Evolutionary conservation across 2,797 vertebrate species (phyloP), one percentile per base, ranked within the genome.

Genomic region (Jordanella pulchra): DNA sequence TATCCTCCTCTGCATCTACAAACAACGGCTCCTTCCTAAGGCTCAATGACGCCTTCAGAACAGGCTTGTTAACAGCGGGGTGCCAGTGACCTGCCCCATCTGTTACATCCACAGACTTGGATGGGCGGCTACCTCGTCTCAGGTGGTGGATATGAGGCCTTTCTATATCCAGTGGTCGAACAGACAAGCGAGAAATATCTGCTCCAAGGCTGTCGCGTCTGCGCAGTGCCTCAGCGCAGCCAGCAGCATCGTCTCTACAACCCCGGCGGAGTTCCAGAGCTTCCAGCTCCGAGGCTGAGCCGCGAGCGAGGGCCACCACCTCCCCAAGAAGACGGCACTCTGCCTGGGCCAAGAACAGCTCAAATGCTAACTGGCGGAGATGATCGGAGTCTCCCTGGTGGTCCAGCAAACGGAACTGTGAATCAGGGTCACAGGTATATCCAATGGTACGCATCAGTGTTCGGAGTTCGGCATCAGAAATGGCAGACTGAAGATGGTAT

Each of bases 21-120:
- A 96, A 90, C 73, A 95, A 69, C 0, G 97, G 95, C 83, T 99
- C 97, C 90, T 97, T 98, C 86, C 97, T 94, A 80, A 98, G 94
- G 84, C 96, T 98, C 86, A 97, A 73, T 0, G 97, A 96, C 67
- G 96, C 92, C 91, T 97, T 97, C 84, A 98, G 84, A 2, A 97
- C 95, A 0, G 97, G 96, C 69, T 97, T 98, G 83, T 75, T 95
- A 87, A 94, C 94, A 2, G 95, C 94, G 61, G 93, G 94, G 86
- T 98, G 97, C 97, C 97, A 97, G 61, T 96, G 96, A 65, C 95
- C 97, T 12, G 98, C 97, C 30, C 95, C 96, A 78, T 99, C 97
- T 0, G 97, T 98, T 0, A 97, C 90, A n/a, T 99, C 98, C 87
- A 99, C 96, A 0, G 97, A 98, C 80, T 97, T 96, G 3, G 97